These are phyloP conservation scores for Panzeria rudis DNA, from an alignment of 2,888 invertebrate genomes.

Conservation along the genomic window DNA sequence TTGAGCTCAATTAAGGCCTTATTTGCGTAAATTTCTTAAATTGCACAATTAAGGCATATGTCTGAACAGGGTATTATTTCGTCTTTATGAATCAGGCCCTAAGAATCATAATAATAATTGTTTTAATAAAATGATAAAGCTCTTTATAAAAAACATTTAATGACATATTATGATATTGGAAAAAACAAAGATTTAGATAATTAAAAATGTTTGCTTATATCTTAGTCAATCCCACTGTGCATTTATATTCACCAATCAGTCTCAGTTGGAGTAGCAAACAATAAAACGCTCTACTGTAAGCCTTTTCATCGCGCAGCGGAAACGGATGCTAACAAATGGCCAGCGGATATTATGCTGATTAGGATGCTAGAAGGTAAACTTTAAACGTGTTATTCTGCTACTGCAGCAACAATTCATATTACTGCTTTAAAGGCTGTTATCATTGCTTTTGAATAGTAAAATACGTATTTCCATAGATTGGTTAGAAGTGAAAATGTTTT, in stretches of 20 bases:
- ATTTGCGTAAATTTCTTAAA: too few relatives aligned
- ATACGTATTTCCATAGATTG: constrained; percentile 29
- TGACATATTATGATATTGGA: neutral
- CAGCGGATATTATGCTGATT: constrained; percentile 75
- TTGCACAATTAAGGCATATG: too few relatives aligned
- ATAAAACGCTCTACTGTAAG: constrained; percentile 51
- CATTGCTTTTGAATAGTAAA: constrained; percentile 18
- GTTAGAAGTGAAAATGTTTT: constrained; percentile 11
- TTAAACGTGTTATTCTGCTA: constrained; percentile 63
- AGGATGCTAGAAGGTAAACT: constrained; percentile 69
- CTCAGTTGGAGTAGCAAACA: constrained; percentile 46
- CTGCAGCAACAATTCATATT: constrained; percentile 24
- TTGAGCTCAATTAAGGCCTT: too few relatives aligned
- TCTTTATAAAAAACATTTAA: too few relatives aligned
- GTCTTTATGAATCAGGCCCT: too few relatives aligned
- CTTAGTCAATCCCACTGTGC: constrained; percentile 10
- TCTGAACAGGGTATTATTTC: too few relatives aligned
- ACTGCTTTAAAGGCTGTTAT: neutral
- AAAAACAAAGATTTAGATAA: neutral
- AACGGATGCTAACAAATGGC: constrained; percentile 74
- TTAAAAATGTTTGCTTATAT: neutral
- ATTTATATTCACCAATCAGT: constrained; percentile 17
- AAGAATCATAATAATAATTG: too few relatives aligned
- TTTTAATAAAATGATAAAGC: too few relatives aligned
- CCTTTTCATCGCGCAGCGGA: constrained; percentile 69